These are phyloP conservation scores for Aethes cnicana DNA, from an alignment of 2,888 invertebrate genomes.

Conservation along the genomic window DNA sequence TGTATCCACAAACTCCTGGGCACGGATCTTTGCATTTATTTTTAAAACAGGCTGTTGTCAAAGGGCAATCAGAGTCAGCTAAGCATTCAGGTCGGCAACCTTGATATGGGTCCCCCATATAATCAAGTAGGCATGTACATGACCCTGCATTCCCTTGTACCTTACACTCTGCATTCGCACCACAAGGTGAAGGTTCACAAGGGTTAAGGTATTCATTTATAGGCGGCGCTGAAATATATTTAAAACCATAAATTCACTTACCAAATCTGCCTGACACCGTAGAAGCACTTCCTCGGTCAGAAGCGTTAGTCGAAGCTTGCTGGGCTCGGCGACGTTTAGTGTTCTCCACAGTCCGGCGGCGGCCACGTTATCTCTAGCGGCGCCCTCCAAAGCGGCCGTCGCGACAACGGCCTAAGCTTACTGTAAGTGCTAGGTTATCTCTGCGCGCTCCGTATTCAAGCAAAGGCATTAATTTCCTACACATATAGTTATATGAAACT, in stretches of 20 bases:
- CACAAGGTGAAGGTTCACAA: constrained; percentile 86
- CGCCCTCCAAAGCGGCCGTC: constrained; percentile 75
- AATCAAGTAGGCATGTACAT: constrained; percentile 86
- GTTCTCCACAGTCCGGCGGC: constrained; percentile 68
- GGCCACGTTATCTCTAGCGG: constrained; percentile 71
- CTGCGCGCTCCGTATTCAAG: constrained; percentile 80
- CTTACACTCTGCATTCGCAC: constrained; percentile 87
- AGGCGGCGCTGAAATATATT: constrained; percentile 73
- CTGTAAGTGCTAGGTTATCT: constrained; percentile 82
- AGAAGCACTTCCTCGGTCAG: constrained; percentile 78
- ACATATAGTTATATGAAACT: constrained; percentile 65
- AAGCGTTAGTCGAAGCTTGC: constrained; percentile 82
- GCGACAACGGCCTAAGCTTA: constrained; percentile 77
- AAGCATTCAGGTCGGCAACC: constrained; percentile 87
- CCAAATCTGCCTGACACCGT: constrained; percentile 67
- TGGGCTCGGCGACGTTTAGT: constrained; percentile 76
- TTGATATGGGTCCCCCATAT: constrained; percentile 90
- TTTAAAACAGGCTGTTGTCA: constrained; percentile 83
- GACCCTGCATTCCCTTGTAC: constrained; percentile 88
- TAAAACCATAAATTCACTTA: constrained; percentile 66
- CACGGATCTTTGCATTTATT: constrained; percentile 87
- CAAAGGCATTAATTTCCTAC: constrained; percentile 77
- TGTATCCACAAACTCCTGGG: constrained; percentile 86
- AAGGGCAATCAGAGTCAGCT: constrained; percentile 85
- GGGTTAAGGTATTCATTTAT: constrained; percentile 77